A percentile compares a stretch with the other conserved stretches of the same genome.
These are phyloP conservation scores for Arnoldichthys spilopterus DNA, from an alignment of 2,797 vertebrate species.

Conservation along the genomic window DNA sequence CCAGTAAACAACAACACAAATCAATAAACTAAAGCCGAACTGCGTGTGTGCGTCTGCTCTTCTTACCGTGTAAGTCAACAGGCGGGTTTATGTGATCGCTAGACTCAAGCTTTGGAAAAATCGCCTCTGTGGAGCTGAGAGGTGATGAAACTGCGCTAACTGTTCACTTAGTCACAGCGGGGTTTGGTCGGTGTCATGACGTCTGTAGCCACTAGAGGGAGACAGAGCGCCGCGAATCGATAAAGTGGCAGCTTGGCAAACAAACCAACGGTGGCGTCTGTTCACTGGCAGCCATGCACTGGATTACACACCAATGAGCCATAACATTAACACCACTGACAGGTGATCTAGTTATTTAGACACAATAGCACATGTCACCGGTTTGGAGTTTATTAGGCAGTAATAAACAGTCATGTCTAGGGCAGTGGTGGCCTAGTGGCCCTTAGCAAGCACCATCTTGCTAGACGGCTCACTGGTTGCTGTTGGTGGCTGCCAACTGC, in stretches of 20 bases:
- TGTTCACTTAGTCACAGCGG: slow-evolving; percentile 7
- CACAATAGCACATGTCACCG: no score
- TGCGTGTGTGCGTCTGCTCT: not conserved
- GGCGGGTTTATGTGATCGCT: not conserved
- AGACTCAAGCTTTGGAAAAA: not conserved
- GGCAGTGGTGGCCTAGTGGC: no score
- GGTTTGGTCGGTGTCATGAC: not conserved
- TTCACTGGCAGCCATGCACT: no score
- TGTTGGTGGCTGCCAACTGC: no score
- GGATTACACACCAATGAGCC: no score
- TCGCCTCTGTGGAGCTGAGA: not conserved
- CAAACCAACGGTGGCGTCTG: no score
- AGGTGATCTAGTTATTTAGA: no score
- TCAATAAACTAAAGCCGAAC: not conserved
- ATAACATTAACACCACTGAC: no score
- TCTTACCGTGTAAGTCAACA: not conserved
- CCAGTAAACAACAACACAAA: not conserved
- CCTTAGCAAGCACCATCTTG: no score
- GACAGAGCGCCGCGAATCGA: slow-evolving; percentile 15
- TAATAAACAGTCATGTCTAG: no score
- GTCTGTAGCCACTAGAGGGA: slow-evolving; percentile 11
- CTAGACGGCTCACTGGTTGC: no score
- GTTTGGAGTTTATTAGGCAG: no score
- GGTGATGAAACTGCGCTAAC: slow-evolving; percentile 11
- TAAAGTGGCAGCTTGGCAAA: not conserved